These are phyloP conservation scores for Halichoeres trimaculatus DNA, from an alignment of 2,113 vertebrate species.

Conservation along the genomic window DNA sequence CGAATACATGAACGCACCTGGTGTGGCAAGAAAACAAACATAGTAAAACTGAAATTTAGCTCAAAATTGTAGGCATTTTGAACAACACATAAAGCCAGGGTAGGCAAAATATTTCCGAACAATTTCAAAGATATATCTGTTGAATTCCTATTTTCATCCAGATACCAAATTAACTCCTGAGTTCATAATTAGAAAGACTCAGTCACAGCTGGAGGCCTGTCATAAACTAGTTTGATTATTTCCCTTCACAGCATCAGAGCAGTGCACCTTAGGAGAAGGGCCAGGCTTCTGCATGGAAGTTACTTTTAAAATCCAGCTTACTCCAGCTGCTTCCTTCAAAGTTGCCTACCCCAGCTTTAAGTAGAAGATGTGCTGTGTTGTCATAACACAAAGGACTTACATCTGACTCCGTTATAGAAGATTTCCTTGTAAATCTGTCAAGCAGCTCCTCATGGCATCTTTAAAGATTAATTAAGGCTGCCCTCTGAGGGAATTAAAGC, in stretches of 20 bases:
- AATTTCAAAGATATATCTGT: background rate
- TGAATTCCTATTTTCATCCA: too few species aligned
- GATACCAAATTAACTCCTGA: too few species aligned
- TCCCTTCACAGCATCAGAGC: background rate
- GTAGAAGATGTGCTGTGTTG: background rate
- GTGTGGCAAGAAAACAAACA: background rate
- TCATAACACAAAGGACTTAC: constrained; percentile 78
- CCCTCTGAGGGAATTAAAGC: background rate
- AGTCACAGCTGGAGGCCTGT: too few species aligned
- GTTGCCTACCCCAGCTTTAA: background rate
- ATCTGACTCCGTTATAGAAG: constrained; percentile 90
- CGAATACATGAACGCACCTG: constrained; percentile 91
- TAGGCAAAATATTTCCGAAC: background rate
- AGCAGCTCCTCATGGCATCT: constrained; percentile 95
- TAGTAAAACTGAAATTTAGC: background rate
- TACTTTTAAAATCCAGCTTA: background rate
- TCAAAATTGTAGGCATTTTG: background rate
- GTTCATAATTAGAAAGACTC: too few species aligned
- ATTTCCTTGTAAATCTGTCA: constrained; percentile 91
- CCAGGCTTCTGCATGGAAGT: too few species aligned
- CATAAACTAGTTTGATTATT: too few species aligned
- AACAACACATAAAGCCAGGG: background rate
- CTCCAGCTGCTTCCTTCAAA: background rate
- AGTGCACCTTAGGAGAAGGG: background rate
- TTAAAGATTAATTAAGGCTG: constrained; percentile 66